phyloP scores from a whole-genome alignment of 1,140 invertebrate genomes.

The Drosophila navojoa region DNA sequence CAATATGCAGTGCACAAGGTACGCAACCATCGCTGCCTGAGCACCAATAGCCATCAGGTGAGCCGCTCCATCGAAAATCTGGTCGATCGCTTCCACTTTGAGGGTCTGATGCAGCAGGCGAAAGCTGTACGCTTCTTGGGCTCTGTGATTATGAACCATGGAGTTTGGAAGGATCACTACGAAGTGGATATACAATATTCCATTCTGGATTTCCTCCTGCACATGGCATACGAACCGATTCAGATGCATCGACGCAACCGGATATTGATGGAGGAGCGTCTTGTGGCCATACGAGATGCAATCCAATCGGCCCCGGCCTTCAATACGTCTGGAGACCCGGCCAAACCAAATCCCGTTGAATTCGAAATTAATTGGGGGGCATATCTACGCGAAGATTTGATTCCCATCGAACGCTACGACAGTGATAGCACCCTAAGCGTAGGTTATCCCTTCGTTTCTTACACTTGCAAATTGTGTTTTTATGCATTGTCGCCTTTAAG shows the following conservation, averaged over 20 bases:
- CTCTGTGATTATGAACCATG: slow-evolving; percentile 46
- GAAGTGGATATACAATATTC: slow-evolving; percentile 64
- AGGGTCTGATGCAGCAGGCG: slow-evolving; percentile 55
- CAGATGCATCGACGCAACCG: slow-evolving; percentile 57
- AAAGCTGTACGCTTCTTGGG: slow-evolving; percentile 45
- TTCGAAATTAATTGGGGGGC: slow-evolving; percentile 45
- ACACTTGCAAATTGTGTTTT: too few relatives aligned
- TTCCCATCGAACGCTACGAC: slow-evolving; percentile 2
- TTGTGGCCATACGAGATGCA: background rate
- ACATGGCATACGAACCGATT: slow-evolving; percentile 58
- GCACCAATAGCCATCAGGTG: slow-evolving; percentile 58
- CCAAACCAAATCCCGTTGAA: background rate
- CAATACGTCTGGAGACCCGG: too few relatives aligned
- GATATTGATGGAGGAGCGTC: slow-evolving; percentile 20
- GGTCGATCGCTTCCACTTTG: slow-evolving; percentile 61
- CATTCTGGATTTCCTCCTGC: slow-evolving; percentile 70
- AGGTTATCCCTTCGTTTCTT: slow-evolving; percentile 8
- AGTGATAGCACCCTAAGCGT: slow-evolving; percentile 35
- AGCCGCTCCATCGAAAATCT: slow-evolving; percentile 56
- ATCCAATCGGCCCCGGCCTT: background rate
- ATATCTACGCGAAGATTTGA: slow-evolving; percentile 47
- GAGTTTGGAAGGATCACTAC: slow-evolving; percentile 39
- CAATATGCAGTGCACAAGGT: slow-evolving; percentile 53
- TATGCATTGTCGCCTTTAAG: slow-evolving; percentile 18
- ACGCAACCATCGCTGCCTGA: slow-evolving; percentile 45